phyloP scores from a whole-genome alignment of 2,797 vertebrate species.

The Sylvilagus floridanus region DNA sequence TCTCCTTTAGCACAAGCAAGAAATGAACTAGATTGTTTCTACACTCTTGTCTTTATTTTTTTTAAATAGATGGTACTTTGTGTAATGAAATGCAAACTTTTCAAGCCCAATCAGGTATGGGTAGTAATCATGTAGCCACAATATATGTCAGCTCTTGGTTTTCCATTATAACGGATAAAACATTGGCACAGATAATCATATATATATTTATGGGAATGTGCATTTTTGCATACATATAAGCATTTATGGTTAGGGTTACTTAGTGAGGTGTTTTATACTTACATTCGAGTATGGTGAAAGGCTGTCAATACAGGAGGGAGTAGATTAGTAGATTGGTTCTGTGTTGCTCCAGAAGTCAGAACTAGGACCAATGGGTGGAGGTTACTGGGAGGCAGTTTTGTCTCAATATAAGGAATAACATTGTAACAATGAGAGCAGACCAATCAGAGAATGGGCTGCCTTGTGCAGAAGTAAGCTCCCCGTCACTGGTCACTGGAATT shows the following conservation, averaged over 20 bases:
- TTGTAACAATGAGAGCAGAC: conserved; percentile 82
- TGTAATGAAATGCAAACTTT: conserved; percentile 44
- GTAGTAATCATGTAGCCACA: conserved; percentile 25
- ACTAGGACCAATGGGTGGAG: conserved; percentile 86
- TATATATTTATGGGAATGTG: conserved; percentile 60
- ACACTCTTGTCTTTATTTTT: not conserved
- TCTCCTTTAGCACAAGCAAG: not conserved
- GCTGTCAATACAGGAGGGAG: conserved; percentile 85
- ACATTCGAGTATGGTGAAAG: conserved; percentile 83
- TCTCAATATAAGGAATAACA: conserved; percentile 85
- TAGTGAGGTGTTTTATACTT: conserved; percentile 83
- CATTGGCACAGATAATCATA: conserved; percentile 49
- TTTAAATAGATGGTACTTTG: not conserved
- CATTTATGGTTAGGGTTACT: conserved; percentile 78
- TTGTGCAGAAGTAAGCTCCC: conserved; percentile 82
- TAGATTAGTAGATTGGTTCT: conserved; percentile 85
- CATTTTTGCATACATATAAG: conserved; percentile 74
- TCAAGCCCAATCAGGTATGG: conserved; percentile 48
- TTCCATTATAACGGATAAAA: conserved; percentile 30
- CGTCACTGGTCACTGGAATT: conserved; percentile 82
- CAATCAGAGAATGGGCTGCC: conserved; percentile 83
- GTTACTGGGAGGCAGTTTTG: conserved; percentile 85
- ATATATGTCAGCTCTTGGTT: conserved; percentile 51
- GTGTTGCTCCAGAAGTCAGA: conserved; percentile 86
- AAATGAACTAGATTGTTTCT: not conserved